Percentiles rank a stretch among this genome's conserved stretches.
phyloP scores from a whole-genome alignment of 2,113 vertebrate genomes.

The Pandion haliaetus region DNA sequence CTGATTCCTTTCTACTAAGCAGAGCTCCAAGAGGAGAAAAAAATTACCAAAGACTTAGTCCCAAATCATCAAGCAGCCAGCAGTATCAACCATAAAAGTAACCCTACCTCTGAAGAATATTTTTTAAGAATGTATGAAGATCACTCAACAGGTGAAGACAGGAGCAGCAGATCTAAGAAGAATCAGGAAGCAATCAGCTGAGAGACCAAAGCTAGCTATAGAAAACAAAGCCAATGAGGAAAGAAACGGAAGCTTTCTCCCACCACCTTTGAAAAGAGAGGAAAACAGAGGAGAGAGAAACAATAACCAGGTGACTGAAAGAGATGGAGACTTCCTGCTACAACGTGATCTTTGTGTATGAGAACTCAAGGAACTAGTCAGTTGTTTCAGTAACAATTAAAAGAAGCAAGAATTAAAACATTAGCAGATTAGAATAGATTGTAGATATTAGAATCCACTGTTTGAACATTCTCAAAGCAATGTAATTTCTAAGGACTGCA shows the following conservation, averaged over 20 bases:
- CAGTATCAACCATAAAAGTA: neutral
- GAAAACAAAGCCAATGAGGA: constrained; percentile 40
- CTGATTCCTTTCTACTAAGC: neutral
- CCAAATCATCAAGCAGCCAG: neutral
- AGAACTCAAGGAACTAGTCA: neutral
- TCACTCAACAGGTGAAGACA: constrained; percentile 43
- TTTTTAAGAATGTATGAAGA: constrained; percentile 37
- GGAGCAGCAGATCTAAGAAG: constrained; percentile 41
- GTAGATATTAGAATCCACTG: neutral
- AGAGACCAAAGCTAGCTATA: constrained; percentile 44
- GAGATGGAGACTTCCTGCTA: neutral
- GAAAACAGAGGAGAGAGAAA: neutral
- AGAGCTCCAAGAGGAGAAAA: neutral
- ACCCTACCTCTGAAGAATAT: constrained; percentile 60
- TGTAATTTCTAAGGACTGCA: neutral
- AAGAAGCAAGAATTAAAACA: neutral
- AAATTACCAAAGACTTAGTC: neutral
- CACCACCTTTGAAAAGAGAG: constrained; percentile 4
- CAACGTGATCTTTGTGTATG: fast-evolving
- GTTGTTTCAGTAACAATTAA: neutral
- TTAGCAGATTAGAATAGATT: neutral
- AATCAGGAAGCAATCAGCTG: constrained; percentile 40
- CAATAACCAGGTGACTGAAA: neutral
- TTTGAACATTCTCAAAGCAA: neutral
- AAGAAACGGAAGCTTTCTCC: constrained; percentile 27